These are phyloP conservation scores for Cossypha caffra DNA, from an alignment of 2,797 vertebrate genomes.

Conservation along the genomic window DNA sequence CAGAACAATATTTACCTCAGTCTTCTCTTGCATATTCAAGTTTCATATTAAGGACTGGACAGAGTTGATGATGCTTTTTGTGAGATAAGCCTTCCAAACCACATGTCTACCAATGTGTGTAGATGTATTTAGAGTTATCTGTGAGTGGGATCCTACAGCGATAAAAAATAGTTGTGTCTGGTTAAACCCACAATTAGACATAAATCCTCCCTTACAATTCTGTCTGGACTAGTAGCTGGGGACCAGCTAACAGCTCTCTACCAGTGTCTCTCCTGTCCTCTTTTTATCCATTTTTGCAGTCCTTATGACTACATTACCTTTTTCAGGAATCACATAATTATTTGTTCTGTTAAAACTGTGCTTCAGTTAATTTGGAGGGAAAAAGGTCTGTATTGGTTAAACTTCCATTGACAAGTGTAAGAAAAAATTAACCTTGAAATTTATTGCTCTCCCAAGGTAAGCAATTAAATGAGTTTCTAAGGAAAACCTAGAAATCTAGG, in stretches of 20 bases:
- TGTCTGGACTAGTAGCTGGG: neutral
- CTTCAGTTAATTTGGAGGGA: neutral
- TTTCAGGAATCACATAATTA: neutral
- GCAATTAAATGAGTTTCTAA: neutral
- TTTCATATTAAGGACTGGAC: neutral
- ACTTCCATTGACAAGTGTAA: neutral
- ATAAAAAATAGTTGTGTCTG: neutral
- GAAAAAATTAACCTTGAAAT: neutral
- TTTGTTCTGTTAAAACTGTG: neutral
- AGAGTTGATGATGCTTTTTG: neutral
- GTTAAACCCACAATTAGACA: neutral
- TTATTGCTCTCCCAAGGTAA: neutral
- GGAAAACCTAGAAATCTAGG: neutral
- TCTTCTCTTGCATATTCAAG: neutral
- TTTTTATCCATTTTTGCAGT: neutral
- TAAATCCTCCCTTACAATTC: neutral
- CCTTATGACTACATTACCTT: neutral
- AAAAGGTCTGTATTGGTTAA: neutral
- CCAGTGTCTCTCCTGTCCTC: neutral
- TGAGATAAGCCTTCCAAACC: neutral
- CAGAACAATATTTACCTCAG: neutral
- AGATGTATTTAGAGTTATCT: neutral
- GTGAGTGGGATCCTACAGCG: neutral
- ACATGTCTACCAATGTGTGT: neutral
- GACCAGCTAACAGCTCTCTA: neutral